Percentiles rank a stretch among this genome's conserved stretches.
Conservation (phyloP, 2,113 vertebrate genomes). For the Nycticebus coucang region DNA sequence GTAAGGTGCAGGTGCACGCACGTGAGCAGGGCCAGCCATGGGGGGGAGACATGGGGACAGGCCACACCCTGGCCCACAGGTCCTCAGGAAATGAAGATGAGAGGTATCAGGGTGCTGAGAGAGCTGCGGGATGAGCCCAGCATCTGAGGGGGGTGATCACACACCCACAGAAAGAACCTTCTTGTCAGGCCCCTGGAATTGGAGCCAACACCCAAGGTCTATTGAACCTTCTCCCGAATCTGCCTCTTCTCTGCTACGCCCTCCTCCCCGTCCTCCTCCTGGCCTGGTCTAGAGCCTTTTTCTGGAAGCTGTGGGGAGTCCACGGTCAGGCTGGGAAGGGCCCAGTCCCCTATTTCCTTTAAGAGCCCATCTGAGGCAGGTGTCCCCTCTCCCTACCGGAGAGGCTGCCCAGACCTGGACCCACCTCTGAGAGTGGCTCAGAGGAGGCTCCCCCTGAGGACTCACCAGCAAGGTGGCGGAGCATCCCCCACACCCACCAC, state of each 20-base stretch:
- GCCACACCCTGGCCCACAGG: neutral
- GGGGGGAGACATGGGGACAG: accelerated
- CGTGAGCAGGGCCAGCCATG: accelerated
- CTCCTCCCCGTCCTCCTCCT: accelerated
- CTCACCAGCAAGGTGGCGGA: neutral
- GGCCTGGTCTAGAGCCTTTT: neutral
- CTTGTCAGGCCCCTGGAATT: slow-evolving; percentile 54
- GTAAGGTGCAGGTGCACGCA: accelerated
- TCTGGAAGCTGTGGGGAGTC: neutral
- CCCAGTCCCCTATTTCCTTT: neutral
- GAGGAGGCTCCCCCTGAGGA: no score
- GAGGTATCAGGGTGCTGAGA: neutral
- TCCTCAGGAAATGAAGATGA: neutral
- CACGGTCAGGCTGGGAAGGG: neutral
- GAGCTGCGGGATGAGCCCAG: neutral
- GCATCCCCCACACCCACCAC: neutral
- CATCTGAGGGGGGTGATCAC: neutral
- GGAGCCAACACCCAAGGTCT: slow-evolving; percentile 42
- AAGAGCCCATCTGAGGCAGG: neutral
- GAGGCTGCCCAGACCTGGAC: neutral
- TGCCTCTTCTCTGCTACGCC: neutral
- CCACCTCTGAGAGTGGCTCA: neutral
- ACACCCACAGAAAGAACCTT: slow-evolving; percentile 65
- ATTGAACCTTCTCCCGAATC: no score
- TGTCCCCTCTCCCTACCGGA: neutral